Base-by-base conservation (phyloP, 2,888 invertebrate genomes). In the Hypsopygia costalis region DNA sequence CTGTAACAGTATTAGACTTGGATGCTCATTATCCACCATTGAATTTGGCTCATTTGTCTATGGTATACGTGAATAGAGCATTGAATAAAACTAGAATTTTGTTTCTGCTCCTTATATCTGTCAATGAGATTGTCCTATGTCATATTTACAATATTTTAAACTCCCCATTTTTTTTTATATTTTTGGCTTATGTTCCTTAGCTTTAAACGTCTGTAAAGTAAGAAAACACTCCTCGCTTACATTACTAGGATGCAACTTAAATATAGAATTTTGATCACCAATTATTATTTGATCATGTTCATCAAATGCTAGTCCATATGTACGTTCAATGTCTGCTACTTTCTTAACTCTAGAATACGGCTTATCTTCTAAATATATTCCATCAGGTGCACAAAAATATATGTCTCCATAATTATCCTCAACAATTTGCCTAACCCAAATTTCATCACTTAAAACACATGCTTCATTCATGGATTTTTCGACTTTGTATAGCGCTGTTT, bases 401-500 rank as follows among this genome's bases (percentile, higher is more conserved):
- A 77, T 54, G 33, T 83, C 83, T 0, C 86, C 85, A 27, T 71
- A 81, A 0, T 49, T 55, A 40, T 86, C 86, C 52, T 86, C 81
- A 0, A 57, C 61, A 6, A 86, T 81, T 43, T 85, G 82, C 32
- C 80, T 48, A 0, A 81, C 50, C 6, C 55, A 49, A 0, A 77
- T 49, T n/a, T 71, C 68, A 44, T 83, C 82, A 27, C 57, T 58
- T 1, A 86, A 36, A 20, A 73, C 44, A 3, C 69, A 46, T 0
- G 73, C 52, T 0, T 56, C 46, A 12, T 46, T 66, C 0, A 41
- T 51, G 0, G 47, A 40, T 6, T 52, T 69, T 11, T 74, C 76
- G 1, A 85, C 64, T 68, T 81, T 82, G 34, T 71, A 85, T n/a
- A 85, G 45, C 0, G 85, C 86, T 0, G 86, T 83, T 58, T 72